These are phyloP conservation scores for Mus pahari DNA, from an alignment of 2,113 vertebrate species.

Conservation along the genomic window DNA sequence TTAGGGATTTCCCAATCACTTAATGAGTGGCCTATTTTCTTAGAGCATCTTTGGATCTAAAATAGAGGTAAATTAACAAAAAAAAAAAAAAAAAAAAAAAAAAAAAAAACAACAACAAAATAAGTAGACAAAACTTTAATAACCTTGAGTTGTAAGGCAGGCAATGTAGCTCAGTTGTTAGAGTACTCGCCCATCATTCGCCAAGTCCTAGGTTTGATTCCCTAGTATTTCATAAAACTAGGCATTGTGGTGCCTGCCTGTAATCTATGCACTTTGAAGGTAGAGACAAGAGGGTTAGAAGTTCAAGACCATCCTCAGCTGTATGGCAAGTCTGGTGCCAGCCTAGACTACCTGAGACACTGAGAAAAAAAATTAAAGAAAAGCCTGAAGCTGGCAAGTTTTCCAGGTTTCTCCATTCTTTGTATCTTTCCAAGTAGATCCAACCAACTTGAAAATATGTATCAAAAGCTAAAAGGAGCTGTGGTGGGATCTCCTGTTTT, in stretches of 20 bases:
- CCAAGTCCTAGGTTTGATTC: neutral
- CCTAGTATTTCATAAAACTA: neutral
- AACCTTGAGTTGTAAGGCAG: neutral
- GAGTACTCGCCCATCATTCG: neutral
- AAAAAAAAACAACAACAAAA: too few relatives aligned
- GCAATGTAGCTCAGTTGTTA: too few relatives aligned
- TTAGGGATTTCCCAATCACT: neutral
- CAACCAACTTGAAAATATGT: neutral
- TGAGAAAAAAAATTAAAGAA: neutral
- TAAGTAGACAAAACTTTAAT: neutral
- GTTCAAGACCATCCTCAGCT: neutral
- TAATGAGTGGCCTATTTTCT: neutral
- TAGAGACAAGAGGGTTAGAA: neutral
- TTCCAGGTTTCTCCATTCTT: neutral
- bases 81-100: too few relatives aligned
- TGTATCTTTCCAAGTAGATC: conserved; percentile 30
- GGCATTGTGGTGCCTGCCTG: neutral
- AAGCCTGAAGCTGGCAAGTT: neutral
- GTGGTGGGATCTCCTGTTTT: neutral
- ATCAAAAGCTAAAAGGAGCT: neutral
- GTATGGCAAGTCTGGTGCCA: neutral
- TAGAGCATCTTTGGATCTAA: neutral
- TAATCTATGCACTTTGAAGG: neutral
- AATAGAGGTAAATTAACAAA: neutral
- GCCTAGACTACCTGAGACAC: neutral